Evolutionary conservation across 2,888 invertebrate genomes (phyloP), one percentile per base, ranked within the genome.

Genomic region (Macropis europaea): DNA sequence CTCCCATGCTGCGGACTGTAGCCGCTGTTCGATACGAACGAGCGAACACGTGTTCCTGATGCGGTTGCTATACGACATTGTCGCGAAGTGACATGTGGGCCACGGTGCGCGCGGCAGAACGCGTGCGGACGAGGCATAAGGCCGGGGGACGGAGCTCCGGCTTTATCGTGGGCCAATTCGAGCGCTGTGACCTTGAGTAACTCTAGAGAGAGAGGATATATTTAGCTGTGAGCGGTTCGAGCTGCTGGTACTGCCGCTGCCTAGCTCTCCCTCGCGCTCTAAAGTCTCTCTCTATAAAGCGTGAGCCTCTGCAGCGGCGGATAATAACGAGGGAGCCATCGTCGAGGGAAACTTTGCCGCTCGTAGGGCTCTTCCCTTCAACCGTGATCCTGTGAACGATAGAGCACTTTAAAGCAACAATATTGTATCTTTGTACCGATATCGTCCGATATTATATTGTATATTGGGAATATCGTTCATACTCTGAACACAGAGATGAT

Each of bases 121-220:
- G 66, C 67, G 54, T 62, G 60, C 69, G 66, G 47, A 61, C 38
- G 47, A 9, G 62, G 57, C 76, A 71, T 73, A 74, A 64, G 75
- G 66, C 54, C 59, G 43, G 73, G 59, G 57, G 52, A 63, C 36
- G 56, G 64, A 68, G 66, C 66, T 72, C 50, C 73, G n/a, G 81
- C 73, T 82, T 84, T 82, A 84, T 81, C 82, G 77, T 76, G 78
- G 68, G 81, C 83, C 81, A 84, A 83, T 81, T 77, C 85, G 60
- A 80, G 77, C 77, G 67, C 77, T 76, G 78, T 83, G 85, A 85
- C 85, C 85, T 85, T 85, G 85, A 84, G 81, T 68, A 68, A 67
- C 76, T 81, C 76, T 75, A 78, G 78, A 82, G 81, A 83, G 79
- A 82, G 73, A 82, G n/a, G 75, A 79, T 83, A 84, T 82, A 83